These are phyloP conservation scores for Chaetogeoica ovagalla DNA, from an alignment of 2,888 invertebrate genomes.

Conservation along the genomic window DNA sequence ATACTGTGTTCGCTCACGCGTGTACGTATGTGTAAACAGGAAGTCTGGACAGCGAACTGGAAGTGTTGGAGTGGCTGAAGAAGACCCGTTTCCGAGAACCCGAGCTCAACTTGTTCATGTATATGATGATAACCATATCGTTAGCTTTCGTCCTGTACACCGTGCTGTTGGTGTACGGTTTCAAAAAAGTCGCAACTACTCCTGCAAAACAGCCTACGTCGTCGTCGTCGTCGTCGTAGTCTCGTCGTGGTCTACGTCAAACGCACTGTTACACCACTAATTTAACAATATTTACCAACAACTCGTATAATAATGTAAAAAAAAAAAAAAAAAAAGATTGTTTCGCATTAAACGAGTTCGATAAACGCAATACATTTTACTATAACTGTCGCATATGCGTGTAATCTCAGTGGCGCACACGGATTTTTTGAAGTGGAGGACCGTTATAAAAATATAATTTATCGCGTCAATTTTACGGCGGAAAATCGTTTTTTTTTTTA, in stretches of 20 bases:
- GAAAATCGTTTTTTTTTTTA: too few relatives aligned
- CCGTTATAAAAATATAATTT: too few relatives aligned
- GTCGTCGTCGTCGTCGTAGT: not conserved
- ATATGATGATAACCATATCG: constrained; percentile 82
- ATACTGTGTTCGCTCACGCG: too few relatives aligned
- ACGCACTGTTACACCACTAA: not conserved
- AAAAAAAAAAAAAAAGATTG: too few relatives aligned
- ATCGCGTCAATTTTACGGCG: too few relatives aligned
- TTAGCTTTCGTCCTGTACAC: constrained; percentile 87
- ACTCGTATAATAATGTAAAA: too few relatives aligned
- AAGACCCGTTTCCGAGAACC: constrained; percentile 92
- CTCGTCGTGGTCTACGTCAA: not conserved
- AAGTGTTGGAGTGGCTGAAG: constrained; percentile 88
- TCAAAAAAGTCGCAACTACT: constrained; percentile 58
- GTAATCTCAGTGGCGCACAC: too few relatives aligned
- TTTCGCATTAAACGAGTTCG: too few relatives aligned
- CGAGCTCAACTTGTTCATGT: constrained; percentile 92
- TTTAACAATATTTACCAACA: too few relatives aligned
- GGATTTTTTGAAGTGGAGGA: too few relatives aligned
- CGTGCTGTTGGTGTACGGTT: constrained; percentile 86
- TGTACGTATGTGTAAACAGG: constrained; percentile 63
- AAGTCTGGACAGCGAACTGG: constrained; percentile 78
- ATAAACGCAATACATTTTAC: too few relatives aligned
- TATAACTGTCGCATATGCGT: too few relatives aligned
- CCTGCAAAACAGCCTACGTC: not conserved